Conservation (phyloP, 2,797 vertebrate genomes). For the Schizothorax lantsangensis region DNA sequence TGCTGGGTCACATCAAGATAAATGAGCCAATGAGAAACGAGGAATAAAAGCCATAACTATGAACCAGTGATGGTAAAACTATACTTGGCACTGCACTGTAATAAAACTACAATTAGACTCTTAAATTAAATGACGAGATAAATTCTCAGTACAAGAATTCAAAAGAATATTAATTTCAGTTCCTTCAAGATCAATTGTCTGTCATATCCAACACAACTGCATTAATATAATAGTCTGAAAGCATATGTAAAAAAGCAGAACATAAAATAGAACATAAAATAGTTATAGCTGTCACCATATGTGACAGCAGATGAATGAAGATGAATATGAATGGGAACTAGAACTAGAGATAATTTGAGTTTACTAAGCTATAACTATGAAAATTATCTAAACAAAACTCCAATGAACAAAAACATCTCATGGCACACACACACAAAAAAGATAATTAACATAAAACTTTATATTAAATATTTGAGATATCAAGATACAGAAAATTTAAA, state of each 20-base stretch:
- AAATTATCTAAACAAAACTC: background rate
- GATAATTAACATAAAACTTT: no score
- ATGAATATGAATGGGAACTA: background rate
- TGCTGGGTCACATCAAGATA: constrained; percentile 22
- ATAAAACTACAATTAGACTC: background rate
- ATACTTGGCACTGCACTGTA: background rate
- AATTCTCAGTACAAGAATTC: background rate
- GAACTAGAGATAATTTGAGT: background rate
- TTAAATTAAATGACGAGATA: background rate
- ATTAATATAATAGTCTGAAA: background rate
- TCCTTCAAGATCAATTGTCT: background rate
- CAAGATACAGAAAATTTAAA: no score
- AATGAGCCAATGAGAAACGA: constrained; percentile 13
- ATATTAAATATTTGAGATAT: no score
- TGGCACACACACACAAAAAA: no score
- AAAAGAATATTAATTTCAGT: background rate
- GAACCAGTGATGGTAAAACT: background rate
- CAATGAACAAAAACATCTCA: background rate
- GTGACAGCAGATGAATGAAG: background rate
- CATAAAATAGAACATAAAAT: background rate
- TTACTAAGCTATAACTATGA: no score
- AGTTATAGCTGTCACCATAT: background rate
- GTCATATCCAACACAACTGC: background rate
- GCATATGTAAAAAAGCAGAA: background rate
- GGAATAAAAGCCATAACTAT: background rate